Evolutionary conservation across 2,797 vertebrate genomes (phyloP).

Genomic region (Coregonus ussuriensis): DNA sequence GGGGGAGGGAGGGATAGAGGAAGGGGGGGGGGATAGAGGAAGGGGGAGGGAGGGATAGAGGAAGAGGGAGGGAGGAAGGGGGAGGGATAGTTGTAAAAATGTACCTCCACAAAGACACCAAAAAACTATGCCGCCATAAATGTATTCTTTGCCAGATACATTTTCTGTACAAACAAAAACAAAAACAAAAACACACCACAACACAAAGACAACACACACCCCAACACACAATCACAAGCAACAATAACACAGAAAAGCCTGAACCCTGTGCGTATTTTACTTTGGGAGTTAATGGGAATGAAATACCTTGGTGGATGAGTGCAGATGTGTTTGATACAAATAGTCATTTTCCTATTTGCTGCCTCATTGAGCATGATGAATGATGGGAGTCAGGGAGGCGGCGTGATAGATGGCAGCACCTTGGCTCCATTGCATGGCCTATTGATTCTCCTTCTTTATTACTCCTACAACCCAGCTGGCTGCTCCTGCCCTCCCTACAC

Average conservation of each 20-base stretch:
- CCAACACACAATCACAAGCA: slow-evolving; percentile 44
- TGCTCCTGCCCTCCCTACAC: slow-evolving; percentile 77
- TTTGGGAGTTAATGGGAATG: slow-evolving; percentile 99
- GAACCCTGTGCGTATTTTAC: slow-evolving; percentile 89
- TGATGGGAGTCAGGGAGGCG: slow-evolving; percentile 99
- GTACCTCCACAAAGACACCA: slow-evolving; percentile 71
- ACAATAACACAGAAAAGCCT: slow-evolving; percentile 34
- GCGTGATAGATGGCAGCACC: slow-evolving; percentile 99
- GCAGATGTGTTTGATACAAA: slow-evolving; percentile 99
- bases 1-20: too few relatives aligned
- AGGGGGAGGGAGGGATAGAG: too few relatives aligned
- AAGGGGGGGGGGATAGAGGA: too few relatives aligned
- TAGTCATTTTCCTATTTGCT: slow-evolving; percentile 99
- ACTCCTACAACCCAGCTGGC: slow-evolving; percentile 98
- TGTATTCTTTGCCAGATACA: slow-evolving; percentile 80
- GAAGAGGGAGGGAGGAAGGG: neutral
- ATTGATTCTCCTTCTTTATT: slow-evolving; percentile 99
- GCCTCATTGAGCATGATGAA: slow-evolving; percentile 99
- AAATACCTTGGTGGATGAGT: slow-evolving; percentile 99
- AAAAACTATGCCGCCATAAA: slow-evolving; percentile 66
- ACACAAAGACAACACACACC: slow-evolving; percentile 30
- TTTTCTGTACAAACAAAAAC: slow-evolving; percentile 85
- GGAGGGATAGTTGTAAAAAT: slow-evolving; percentile 67
- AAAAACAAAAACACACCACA: slow-evolving; percentile 28
- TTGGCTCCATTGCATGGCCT: slow-evolving; percentile 99